These are phyloP conservation scores for Dinocampus coccinellae DNA, from an alignment of 2,888 invertebrate genomes.

Conservation along the genomic window DNA sequence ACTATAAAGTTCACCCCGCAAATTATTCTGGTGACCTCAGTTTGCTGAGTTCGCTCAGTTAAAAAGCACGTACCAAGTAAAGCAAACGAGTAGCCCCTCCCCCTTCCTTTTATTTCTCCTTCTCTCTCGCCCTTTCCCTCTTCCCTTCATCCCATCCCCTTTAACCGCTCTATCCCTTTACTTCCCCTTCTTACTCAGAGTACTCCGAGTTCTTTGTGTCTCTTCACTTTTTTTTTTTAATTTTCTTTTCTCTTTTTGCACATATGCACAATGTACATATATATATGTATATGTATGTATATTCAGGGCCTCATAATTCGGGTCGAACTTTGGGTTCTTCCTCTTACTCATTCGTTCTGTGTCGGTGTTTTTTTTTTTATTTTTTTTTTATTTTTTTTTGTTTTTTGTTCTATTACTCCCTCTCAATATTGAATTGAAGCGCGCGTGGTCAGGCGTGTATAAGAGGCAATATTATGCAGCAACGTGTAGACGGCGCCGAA, in stretches of 20 bases:
- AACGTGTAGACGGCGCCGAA: slow-evolving; percentile 52
- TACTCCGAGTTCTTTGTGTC: not conserved
- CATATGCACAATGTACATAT: no score
- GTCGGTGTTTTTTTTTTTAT: not conserved
- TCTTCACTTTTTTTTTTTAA: slow-evolving; percentile 7
- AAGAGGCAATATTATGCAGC: slow-evolving; percentile 27
- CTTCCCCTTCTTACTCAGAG: no score
- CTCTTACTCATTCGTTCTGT: not conserved
- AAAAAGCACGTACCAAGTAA: slow-evolving; percentile 12
- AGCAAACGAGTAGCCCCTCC: not conserved
- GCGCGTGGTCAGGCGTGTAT: slow-evolving; percentile 30
- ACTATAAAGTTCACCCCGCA: slow-evolving; percentile 9
- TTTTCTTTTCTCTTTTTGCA: not conserved
- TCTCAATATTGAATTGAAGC: slow-evolving; percentile 33
- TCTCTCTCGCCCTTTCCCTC: no score
- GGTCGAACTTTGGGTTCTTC: slow-evolving; percentile 19
- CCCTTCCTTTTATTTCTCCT: no score
- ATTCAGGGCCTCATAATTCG: slow-evolving; percentile 9
- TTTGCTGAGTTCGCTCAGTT: not conserved
- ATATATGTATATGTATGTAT: no score
- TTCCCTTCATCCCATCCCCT: no score
- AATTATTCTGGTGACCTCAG: slow-evolving; percentile 32
- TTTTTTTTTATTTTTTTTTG: not conserved
- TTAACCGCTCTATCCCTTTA: no score
- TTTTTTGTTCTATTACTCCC: not conserved